These are phyloP conservation scores for Calonectris borealis DNA, from an alignment of 2,113 vertebrate genomes.

Conservation along the genomic window DNA sequence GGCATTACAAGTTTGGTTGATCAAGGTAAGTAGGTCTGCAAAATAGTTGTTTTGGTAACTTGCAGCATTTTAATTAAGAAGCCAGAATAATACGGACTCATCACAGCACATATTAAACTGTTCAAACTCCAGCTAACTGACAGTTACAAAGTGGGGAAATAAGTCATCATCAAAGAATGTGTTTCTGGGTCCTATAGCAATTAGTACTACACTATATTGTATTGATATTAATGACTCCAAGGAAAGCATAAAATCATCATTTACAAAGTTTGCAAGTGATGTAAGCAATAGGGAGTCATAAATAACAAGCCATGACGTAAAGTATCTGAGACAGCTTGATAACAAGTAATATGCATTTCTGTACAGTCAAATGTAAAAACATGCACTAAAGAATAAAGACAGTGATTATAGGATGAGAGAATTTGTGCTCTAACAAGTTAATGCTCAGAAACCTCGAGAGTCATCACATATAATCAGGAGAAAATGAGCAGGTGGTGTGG, in stretches of 20 bases:
- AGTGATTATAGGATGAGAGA: not conserved
- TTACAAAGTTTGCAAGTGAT: not conserved
- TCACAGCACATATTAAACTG: not conserved
- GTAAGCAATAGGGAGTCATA: not conserved
- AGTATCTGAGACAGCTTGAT: not conserved
- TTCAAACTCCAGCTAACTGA: not conserved
- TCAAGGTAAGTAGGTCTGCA: constrained; percentile 10
- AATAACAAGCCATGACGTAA: not conserved
- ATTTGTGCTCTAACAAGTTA: not conserved
- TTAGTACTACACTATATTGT: not conserved
- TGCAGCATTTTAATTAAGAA: constrained; percentile 40
- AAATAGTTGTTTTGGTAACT: constrained; percentile 14
- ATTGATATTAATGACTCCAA: constrained; percentile 1
- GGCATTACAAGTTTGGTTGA: not conserved
- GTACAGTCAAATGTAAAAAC: not conserved
- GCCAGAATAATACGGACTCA: not conserved
- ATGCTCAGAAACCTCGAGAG: not conserved
- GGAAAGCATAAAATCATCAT: not conserved
- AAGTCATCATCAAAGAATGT: not conserved
- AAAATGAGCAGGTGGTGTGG: not conserved
- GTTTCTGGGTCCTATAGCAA: not conserved
- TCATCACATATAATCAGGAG: not conserved
- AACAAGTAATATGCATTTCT: not conserved
- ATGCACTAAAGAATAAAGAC: not conserved
- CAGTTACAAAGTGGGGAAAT: constrained; percentile 13